These are phyloP conservation scores for Brienomyrus longianalis DNA, from an alignment of 2,113 vertebrate genomes.

Conservation along the genomic window DNA sequence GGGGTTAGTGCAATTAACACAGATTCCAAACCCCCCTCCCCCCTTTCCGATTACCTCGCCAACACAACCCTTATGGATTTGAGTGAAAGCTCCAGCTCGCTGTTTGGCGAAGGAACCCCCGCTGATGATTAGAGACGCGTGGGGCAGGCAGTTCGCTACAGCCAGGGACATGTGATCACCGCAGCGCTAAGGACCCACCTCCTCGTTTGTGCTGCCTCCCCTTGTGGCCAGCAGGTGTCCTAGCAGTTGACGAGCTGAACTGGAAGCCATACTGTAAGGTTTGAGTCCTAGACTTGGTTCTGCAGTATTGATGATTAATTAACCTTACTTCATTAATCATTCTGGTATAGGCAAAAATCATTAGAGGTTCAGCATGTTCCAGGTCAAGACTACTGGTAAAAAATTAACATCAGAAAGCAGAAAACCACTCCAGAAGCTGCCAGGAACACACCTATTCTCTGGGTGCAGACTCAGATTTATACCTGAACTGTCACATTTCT, in stretches of 20 bases:
- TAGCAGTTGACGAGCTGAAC: neutral
- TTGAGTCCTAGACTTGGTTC: neutral
- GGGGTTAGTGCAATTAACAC: neutral
- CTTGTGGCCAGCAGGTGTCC: neutral
- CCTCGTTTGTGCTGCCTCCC: neutral
- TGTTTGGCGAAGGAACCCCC: neutral
- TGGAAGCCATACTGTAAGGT: neutral
- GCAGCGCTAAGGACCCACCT: neutral
- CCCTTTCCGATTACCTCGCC: neutral
- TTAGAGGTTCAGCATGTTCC: neutral
- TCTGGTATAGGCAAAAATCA: neutral
- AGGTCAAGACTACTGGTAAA: neutral
- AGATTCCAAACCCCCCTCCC: neutral
- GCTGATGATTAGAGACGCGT: neutral
- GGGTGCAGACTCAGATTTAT: neutral
- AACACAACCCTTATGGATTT: neutral
- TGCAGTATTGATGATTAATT: neutral
- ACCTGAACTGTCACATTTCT: neutral
- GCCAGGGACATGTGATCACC: neutral
- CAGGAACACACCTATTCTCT: neutral
- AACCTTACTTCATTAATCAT: neutral
- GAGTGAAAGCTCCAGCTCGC: neutral
- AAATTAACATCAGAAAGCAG: neutral
- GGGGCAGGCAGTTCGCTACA: neutral
- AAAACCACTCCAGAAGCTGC: neutral